Base-by-base conservation (phyloP, 2,888 invertebrate genomes). In the Anarsia innoxiella region DNA sequence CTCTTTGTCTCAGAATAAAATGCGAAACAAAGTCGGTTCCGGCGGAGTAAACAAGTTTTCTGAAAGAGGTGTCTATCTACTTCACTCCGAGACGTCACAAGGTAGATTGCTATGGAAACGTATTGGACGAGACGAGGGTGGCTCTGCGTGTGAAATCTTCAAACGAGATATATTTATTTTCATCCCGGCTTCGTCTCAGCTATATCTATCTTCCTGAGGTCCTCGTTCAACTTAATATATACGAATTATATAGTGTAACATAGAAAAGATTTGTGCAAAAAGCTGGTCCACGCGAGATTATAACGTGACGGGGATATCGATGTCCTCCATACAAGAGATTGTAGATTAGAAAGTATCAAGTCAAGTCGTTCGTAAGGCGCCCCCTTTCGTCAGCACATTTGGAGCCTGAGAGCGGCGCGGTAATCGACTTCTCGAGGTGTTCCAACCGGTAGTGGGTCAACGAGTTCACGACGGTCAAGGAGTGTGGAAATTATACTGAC, bases 401-500 rank as follows among this genome's bases (percentile, higher is more conserved):
- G 50, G 55, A 45, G 40, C 39, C 36, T 51, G 51, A 62, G 62
- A 60, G 60, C 60, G 52, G 59, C 53, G 34, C 25, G 31, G 37
- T 44, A 43, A 48, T 45, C 42, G 41, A 44, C 43, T 44, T 27
- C 15, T 55, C 57, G 59, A 62, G 63, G 61, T 64, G 61, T 60
- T 51, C 59, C 56, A 58, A 35, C 48, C 36, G 40, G 44, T 46
- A 62, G 50, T 71, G 56, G 74, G 76, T 77, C 76, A 75, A 74
- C 58, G 51, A 62, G 68, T 67, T 71, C 68, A 69, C 53, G 52
- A 42, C 56, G 66, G 61, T 66, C 67, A 67, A 68, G 62, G 58
- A 55, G 53, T 51, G 37, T 46, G 46, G 51, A 51, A 49, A 49
- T 50, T 54, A 57, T 52, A 56, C 44, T 51, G 44, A 43, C 51